Evolutionary conservation across 2,888 invertebrate genomes (phyloP).

Genomic region (Tetranychus truncatus): DNA sequence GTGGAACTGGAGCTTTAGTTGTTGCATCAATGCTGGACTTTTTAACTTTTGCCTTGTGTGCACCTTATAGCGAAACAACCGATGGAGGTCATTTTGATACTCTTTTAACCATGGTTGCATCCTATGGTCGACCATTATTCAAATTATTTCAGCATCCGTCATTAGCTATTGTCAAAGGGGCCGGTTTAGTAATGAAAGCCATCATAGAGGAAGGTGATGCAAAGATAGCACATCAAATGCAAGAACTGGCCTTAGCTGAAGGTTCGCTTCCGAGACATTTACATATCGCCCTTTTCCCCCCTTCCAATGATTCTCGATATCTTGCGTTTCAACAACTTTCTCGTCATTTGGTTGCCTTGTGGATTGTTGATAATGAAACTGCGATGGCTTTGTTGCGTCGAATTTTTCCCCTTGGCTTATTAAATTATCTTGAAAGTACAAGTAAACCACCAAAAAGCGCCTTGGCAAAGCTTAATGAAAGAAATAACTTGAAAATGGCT

Average conservation of each 20-base stretch:
- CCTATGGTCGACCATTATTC: slow-evolving; percentile 71
- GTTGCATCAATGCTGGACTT: slow-evolving; percentile 96
- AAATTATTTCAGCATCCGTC: slow-evolving; percentile 88
- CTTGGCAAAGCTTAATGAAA: slow-evolving; percentile 37
- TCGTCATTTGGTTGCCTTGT: slow-evolving; percentile 76
- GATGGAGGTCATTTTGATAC: slow-evolving; percentile 88
- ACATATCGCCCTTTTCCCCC: slow-evolving; percentile 67
- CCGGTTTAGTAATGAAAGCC: slow-evolving; percentile 88
- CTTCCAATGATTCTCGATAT: slow-evolving; percentile 54
- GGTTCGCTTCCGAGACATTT: slow-evolving; percentile 86
- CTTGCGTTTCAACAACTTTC: slow-evolving; percentile 59
- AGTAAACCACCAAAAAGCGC: slow-evolving; percentile 55
- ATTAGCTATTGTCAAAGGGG: slow-evolving; percentile 92
- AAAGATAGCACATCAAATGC: slow-evolving; percentile 82
- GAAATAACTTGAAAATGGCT: slow-evolving; percentile 88
- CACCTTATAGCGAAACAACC: slow-evolving; percentile 97
- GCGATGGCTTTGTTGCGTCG: slow-evolving; percentile 67
- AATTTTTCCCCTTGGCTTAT: slow-evolving; percentile 76
- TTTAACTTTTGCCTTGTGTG: slow-evolving; percentile 87
- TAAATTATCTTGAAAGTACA: slow-evolving; percentile 67
- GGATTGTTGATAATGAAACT: slow-evolving; percentile 83
- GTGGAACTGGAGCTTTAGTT: slow-evolving; percentile 77
- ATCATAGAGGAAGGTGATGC: slow-evolving; percentile 89
- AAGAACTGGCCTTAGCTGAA: slow-evolving; percentile 81
- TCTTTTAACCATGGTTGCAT: slow-evolving; percentile 78